Conservation (phyloP, 2,888 invertebrate genomes). For the Dolomedes plantarius region DNA sequence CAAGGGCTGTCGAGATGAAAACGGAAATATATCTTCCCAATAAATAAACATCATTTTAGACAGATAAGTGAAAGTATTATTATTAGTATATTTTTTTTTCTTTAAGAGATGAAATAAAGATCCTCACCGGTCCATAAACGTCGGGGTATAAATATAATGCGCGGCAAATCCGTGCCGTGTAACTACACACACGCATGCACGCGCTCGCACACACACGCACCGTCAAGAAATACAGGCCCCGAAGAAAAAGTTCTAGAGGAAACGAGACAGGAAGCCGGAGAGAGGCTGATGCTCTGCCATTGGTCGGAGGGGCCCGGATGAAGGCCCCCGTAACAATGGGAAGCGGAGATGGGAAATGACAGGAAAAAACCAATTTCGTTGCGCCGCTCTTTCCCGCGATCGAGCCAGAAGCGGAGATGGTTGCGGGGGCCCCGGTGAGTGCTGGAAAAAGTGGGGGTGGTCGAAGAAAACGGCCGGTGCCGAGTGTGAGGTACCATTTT, state of each 20-base stretch:
- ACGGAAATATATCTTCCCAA: no score
- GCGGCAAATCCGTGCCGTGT: background rate
- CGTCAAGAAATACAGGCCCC: background rate
- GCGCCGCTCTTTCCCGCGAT: conserved; percentile 23
- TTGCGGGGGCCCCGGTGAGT: background rate
- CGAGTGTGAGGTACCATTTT: no score
- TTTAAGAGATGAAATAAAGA: no score
- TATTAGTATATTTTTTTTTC: no score
- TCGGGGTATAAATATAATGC: background rate
- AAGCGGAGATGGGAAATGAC: conserved; percentile 67
- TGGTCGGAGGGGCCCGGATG: conserved; percentile 27
- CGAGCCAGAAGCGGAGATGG: background rate
- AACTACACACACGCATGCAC: background rate
- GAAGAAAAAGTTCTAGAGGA: conserved; percentile 14
- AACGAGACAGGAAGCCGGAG: conserved; percentile 13
- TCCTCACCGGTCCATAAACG: no score
- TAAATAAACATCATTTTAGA: no score
- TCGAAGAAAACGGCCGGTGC: no score
- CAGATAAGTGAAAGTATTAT: no score
- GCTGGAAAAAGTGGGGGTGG: no score
- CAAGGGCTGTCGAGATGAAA: no score
- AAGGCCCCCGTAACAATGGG: conserved; percentile 46
- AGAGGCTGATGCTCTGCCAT: conserved; percentile 24
- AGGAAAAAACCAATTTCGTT: conserved; percentile 67
- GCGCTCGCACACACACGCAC: conserved; percentile 1